Percentiles rank a stretch among this genome's conserved stretches.
Conservation (phyloP, 2,113 vertebrate genomes). For the Zeus faber region DNA sequence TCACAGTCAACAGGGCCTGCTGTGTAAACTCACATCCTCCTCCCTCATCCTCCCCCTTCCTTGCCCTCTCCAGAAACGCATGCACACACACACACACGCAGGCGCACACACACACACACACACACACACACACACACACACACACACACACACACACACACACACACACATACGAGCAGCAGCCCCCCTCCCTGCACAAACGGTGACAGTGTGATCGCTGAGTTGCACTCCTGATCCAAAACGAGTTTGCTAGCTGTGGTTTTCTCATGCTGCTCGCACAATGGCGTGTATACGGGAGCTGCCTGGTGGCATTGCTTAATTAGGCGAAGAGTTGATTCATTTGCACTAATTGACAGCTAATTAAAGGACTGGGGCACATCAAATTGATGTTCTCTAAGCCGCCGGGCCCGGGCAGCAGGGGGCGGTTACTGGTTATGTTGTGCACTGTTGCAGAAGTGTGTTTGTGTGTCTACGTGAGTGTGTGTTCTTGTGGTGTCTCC, state of each 20-base stretch:
- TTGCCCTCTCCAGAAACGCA: too few relatives aligned
- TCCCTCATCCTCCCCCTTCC: too few relatives aligned
- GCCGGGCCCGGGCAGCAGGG: constrained; percentile 66
- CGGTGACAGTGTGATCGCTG: constrained; percentile 71
- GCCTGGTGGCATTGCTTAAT: constrained; percentile 90
- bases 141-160: constrained; percentile 22
- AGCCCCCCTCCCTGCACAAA: too few relatives aligned
- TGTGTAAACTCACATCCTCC: neutral
- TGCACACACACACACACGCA: neutral
- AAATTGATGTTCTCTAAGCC: constrained; percentile 83
- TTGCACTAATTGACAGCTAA: constrained; percentile 95
- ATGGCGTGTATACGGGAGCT: constrained; percentile 81
- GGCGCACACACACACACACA: neutral
- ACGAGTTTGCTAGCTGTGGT: constrained; percentile 87
- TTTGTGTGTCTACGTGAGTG: neutral
- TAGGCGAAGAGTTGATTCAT: constrained; percentile 91
- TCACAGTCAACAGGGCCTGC: neutral
- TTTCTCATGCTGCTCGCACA: constrained; percentile 86
- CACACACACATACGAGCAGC: constrained; percentile 20
- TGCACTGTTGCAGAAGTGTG: constrained; percentile 32
- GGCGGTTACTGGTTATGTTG: too few relatives aligned
- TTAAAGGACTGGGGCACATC: constrained; percentile 85
- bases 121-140: constrained; percentile 9
- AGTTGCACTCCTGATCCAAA: constrained; percentile 83
- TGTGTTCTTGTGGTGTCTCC: constrained; percentile 12